Evolutionary conservation across 2,888 invertebrate species (phyloP), one percentile per base, ranked within the genome.

Genomic region (Sericinus montela): DNA sequence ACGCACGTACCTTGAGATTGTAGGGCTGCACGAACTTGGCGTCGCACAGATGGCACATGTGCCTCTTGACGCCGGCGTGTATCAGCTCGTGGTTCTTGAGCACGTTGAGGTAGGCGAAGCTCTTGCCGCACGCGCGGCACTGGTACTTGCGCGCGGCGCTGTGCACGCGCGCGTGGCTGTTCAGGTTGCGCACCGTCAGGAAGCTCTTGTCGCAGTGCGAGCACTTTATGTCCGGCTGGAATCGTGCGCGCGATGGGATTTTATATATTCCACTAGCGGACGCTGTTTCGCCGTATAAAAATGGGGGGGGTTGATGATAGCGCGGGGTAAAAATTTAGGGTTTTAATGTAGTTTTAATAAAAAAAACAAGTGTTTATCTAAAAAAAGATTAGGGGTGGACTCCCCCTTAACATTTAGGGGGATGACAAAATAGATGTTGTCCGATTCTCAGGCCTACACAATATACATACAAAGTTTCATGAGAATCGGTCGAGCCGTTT

Each of bases 61-160:
- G 93, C 54, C 93, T 92, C 67, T 93, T 93, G 29, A 93, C 79
- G 0, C 93, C 93, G 0, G 90, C 89, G 61, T 94, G 94, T 14
- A 93, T 93, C 55, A 92, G 83, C 65, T 94, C 93, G 62, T 94
- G 94, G 60, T 93, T 94, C 63, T 91, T 91, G 40, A 94, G 72
- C 62, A 92, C 92, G 59, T 92, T 92, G 56, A 92, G 90, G 32
- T 92, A 92, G 0, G 91, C 92, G 64, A 92, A 93, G 62, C 90
- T 90, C 76, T 92, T 92, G 9, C 91, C 91, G 57, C 92, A 93
- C 3, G 82, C 84, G 37, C 87, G 81, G 58, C 92, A 93, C 53
- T 91, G 86, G 69, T 92, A 92, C 32, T 91, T 91, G 38, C 91
- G 84, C 30, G 85, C 75, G 10, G 92, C 92, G 0, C 88, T 90